These are phyloP conservation scores for Oceanodroma tethys DNA, from an alignment of 2,113 vertebrate species.

Conservation along the genomic window DNA sequence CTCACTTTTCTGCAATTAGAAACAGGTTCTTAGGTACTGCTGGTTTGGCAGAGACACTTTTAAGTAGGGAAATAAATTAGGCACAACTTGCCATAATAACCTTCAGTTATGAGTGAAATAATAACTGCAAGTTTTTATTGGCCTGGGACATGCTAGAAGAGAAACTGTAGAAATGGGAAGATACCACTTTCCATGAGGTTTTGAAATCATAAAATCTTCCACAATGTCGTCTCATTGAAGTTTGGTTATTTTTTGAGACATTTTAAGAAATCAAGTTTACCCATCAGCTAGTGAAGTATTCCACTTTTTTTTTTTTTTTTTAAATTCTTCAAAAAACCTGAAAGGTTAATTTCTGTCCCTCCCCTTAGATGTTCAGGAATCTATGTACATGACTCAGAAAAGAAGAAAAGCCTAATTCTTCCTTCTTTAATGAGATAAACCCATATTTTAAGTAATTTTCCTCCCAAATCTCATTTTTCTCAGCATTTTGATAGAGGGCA, in stretches of 20 bases:
- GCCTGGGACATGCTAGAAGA: neutral
- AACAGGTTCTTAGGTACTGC: neutral
- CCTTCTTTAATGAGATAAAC: neutral
- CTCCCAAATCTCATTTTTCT: neutral
- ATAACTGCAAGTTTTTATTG: neutral
- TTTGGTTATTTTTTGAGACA: neutral
- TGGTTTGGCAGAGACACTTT: neutral
- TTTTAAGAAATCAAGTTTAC: neutral
- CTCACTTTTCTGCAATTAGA: neutral
- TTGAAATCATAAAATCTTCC: neutral
- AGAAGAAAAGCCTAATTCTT: neutral
- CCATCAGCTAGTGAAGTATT: neutral
- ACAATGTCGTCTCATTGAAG: neutral
- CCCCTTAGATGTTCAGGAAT: neutral
- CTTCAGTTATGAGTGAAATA: neutral
- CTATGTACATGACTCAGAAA: neutral
- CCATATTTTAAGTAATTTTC: neutral
- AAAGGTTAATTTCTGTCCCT: neutral
- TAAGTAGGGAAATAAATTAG: neutral
- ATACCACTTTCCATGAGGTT: neutral
- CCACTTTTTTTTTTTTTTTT: too few relatives aligned
- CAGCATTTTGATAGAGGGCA: neutral
- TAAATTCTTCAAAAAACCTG: neutral
- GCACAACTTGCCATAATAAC: neutral
- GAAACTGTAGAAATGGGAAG: neutral